Percentiles rank a stretch among this genome's conserved stretches.
Evolutionary conservation across 2,888 invertebrate species (phyloP).

Genomic region (Heterodera filipjevi): DNA sequence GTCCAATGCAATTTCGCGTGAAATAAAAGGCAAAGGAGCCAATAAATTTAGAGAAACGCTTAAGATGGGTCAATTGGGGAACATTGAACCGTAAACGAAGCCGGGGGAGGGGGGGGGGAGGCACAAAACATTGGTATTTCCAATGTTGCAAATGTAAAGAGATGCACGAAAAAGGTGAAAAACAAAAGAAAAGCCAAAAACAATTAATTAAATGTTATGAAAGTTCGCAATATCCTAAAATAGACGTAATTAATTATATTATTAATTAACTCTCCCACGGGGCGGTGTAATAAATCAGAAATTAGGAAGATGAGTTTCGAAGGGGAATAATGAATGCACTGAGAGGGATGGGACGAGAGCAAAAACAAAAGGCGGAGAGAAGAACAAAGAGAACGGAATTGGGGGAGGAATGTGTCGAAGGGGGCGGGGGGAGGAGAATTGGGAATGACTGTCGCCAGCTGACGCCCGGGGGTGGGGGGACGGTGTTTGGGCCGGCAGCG

Average conservation of each 20-base stretch:
- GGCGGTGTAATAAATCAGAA: not conserved
- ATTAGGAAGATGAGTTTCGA: not conserved
- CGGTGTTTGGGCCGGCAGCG: not conserved
- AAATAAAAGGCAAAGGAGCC: slow-evolving; percentile 1
- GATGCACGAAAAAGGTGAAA: not conserved
- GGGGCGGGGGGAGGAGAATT: not conserved
- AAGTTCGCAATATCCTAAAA: not conserved
- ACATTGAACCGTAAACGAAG: too few species aligned
- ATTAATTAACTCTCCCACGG: not conserved
- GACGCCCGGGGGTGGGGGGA: not conserved
- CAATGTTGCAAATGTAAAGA: too few species aligned
- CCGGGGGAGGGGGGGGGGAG: too few species aligned
- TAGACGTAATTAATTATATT: not conserved
- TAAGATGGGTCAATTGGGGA: too few species aligned
- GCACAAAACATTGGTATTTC: too few species aligned
- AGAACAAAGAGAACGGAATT: not conserved
- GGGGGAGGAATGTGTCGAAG: not conserved
- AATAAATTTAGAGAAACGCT: not conserved
- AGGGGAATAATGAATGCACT: not conserved
- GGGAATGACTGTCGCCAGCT: not conserved
- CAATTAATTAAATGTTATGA: not conserved
- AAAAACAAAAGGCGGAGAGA: not conserved
- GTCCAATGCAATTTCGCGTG: slow-evolving; percentile 16
- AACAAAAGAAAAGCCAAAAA: not conserved
- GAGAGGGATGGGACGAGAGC: not conserved